phyloP scores from a whole-genome alignment of 35 echinoderm and acorn worm genomes.

The Ophioderma brevispina region DNA sequence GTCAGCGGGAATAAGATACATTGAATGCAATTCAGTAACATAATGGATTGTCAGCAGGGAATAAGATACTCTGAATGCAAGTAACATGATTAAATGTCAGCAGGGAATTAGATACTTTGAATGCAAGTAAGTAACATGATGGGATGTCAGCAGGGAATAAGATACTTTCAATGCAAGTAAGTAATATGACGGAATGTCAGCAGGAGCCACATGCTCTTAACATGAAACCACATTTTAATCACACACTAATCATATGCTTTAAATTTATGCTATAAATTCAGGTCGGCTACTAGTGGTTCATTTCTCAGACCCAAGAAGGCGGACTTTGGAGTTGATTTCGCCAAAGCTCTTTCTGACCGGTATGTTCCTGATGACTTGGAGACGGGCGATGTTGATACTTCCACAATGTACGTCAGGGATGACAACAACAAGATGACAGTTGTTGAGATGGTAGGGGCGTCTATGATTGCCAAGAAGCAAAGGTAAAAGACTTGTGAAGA shows the following conservation, averaged over 20 bases:
- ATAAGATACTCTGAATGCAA: not conserved
- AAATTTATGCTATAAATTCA: constrained; percentile 20
- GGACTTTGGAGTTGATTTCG: constrained; percentile 67
- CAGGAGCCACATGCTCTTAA: not conserved
- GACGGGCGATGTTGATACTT: constrained; percentile 76
- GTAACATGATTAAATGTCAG: not conserved
- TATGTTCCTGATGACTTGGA: constrained; percentile 78
- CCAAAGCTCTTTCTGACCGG: constrained; percentile 57
- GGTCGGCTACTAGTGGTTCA: constrained; percentile 79
- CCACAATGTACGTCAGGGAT: constrained; percentile 22
- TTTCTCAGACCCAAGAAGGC: constrained; percentile 90
- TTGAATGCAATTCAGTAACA: too few relatives aligned
- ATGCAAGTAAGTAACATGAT: too few relatives aligned
- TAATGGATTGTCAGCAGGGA: too few relatives aligned
- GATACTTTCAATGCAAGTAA: not conserved
- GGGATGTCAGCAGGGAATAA: too few relatives aligned
- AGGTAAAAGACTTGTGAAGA: constrained; percentile 75
- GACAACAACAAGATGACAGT: constrained; percentile 20
- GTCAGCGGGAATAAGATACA: too few relatives aligned
- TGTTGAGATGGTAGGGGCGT: constrained; percentile 92
- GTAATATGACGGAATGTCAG: not conserved
- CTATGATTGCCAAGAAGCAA: constrained; percentile 73
- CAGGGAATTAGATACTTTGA: too few relatives aligned
- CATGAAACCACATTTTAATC: not conserved
- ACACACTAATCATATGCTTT: not conserved